Base-by-base conservation (phyloP, 64 coral and sea anemone species). In the Montipora efflorescens region DNA sequence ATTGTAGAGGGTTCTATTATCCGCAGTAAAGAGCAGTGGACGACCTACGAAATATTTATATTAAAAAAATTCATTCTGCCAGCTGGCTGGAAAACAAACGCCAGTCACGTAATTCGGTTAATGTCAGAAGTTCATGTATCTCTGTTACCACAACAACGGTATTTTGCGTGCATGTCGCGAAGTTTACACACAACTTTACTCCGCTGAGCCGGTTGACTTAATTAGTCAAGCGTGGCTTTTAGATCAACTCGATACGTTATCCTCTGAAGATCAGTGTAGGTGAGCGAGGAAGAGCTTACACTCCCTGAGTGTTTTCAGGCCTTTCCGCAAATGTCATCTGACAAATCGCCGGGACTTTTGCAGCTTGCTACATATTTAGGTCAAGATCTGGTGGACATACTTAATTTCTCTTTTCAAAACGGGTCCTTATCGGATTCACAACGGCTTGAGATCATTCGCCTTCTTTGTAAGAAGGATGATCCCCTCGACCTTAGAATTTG, bases 31-130 rank as follows among this genome's bases (percentile, higher is more conserved):
- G 80, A 67, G 4, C 12, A 77, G 4, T 92, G 78, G 78, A 59
- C 67, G 72, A 57, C 90, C 90, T 2, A 91, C 79, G 10, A 80
- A 48, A 7, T 83, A 58, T 83, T 91, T 91, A 19, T 91, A 82
- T 20, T 52, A 83, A 3, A 28, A 28, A 1, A 28, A 28, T 28
- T 28, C 25, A 28, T 28, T 28, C 25, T 28, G 25, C 25, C 1
- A 28, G 25, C 25, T 28, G 25, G 36, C 83, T 0, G 79, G 83
- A 47, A 47, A 47, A 43, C 2, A 21, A 43, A 0, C 49, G 51
- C 5, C 62, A 83, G 15, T 28, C 7, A 4, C 15, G 53, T 8
- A 91, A 91, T 22, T 69, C 90, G 0, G 82, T 91, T 14, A 66
- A 1, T 61, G 18, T 23, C 22, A 0, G 59, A 70, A 44, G 18